phyloP scores from a whole-genome alignment of 2,888 invertebrate genomes.

The Hypselothyrea guttata region DNA sequence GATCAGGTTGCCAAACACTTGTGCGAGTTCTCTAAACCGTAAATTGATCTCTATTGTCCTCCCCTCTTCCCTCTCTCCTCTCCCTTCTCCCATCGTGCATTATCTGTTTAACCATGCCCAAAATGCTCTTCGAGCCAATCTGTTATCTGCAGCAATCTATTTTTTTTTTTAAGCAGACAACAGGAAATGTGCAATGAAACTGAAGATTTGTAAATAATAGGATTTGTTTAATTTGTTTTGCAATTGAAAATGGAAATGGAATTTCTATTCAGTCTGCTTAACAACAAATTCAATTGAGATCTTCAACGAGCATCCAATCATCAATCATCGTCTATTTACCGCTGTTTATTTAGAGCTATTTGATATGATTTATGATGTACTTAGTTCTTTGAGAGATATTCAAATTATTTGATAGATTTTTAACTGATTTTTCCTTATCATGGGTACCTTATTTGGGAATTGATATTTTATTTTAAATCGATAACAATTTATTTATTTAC shows the following conservation, averaged over 20 bases:
- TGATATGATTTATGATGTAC: no score
- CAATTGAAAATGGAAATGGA: constrained; percentile 18
- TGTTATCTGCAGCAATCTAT: constrained; percentile 3
- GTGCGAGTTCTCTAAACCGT: constrained; percentile 26
- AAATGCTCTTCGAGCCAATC: constrained; percentile 34
- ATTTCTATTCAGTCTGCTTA: constrained; percentile 1
- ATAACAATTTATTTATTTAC: no score
- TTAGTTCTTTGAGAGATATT: no score
- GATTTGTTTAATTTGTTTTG: constrained; percentile 21
- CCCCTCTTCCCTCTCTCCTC: neutral
- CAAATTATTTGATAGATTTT: no score
- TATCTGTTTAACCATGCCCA: no score
- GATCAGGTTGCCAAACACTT: constrained; percentile 73
- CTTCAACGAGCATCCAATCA: no score
- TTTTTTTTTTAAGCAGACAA: constrained; percentile 21
- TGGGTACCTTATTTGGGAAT: no score
- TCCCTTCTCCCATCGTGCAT: neutral
- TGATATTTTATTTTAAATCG: no score
- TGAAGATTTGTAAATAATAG: constrained; percentile 22
- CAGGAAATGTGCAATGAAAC: constrained; percentile 50
- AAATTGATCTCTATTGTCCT: constrained; percentile 45
- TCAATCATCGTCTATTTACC: constrained; percentile 1
- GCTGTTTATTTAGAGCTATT: neutral
- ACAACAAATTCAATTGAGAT: neutral
- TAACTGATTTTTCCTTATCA: no score